Evolutionary conservation across 2,797 vertebrate species (phyloP), one percentile per base, ranked within the genome.

Genomic region (Diceros bicornis): DNA sequence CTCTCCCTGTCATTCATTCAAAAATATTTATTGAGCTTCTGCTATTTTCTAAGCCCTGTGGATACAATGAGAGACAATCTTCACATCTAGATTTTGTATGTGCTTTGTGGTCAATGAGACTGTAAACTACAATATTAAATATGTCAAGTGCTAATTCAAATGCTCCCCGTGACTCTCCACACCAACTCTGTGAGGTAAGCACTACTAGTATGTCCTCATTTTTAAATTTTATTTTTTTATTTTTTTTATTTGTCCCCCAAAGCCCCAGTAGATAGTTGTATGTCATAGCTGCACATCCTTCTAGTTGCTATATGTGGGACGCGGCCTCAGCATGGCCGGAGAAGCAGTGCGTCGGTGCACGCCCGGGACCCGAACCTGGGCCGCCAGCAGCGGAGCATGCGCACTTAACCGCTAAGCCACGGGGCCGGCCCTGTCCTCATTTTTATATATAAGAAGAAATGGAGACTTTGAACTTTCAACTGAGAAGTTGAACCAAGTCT

Each of bases 41-140:
- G 10, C 27, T 78, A 41, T 29, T 84, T 62, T 0, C 25, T 84
- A 34, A 93, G 66, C 23, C 21, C 57, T 34, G 20, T 62, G 32
- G 9, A 29, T 78, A 81, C 21, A 92, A 85, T 37, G 50, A 94
- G 66, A 95, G 17, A 32, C 61, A 32, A 89, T 71, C 55, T 87
- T 47, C 55, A 14, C 17, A 7, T 68, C 25, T 62, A 59, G 41
- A 68, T 50, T 72, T 83, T 44, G 3, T 68, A 50, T 82, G 34
- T 59, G 32, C 37, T 78, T 64, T 69, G 44, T 69, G n/a, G 29
- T 52, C 66, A 71, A 13, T 23, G 16, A 88, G 27, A 3, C 68
- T 92, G 21, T 91, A 89, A 94, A 34, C 59, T 61, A 57, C 64
- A 92, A 25, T 75, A 61, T 87, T 64, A 82, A 94, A 64, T 44